Evolutionary conservation across 2,888 invertebrate genomes (phyloP).

Genomic region (Escarpia spicata): DNA sequence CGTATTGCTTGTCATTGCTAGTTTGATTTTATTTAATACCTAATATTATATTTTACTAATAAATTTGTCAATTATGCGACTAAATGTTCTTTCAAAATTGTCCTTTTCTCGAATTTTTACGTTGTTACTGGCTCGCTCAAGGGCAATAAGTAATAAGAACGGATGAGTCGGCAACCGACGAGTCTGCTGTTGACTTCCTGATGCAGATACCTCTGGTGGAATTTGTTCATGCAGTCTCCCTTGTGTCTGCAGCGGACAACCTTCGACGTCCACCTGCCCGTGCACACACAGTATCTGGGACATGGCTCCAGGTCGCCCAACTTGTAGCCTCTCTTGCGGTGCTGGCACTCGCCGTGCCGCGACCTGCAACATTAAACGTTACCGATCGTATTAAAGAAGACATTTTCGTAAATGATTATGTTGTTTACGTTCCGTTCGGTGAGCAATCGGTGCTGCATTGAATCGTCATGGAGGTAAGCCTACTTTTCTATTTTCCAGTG

Average conservation of each 20-base stretch:
- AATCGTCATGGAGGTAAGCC: too few species aligned
- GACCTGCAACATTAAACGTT: neutral
- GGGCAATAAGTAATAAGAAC: too few species aligned
- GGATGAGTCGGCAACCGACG: neutral
- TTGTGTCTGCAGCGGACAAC: neutral
- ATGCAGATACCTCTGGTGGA: neutral
- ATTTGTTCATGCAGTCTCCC: neutral
- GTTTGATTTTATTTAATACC: too few species aligned
- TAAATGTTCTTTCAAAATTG: too few species aligned
- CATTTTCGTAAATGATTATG: neutral
- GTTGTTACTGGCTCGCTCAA: too few species aligned
- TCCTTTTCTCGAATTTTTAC: too few species aligned
- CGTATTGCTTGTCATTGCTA: too few species aligned
- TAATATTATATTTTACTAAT: too few species aligned
- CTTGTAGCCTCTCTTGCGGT: neutral
- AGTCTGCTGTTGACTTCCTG: neutral
- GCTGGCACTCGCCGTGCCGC: neutral
- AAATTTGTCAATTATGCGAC: too few species aligned
- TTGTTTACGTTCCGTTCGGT: neutral
- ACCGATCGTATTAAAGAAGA: neutral
- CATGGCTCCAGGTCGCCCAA: neutral
- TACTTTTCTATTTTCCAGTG: too few species aligned
- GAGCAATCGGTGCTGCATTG: too few species aligned
- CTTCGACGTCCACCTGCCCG: neutral
- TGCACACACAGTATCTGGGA: neutral